Evolutionary conservation across 2,113 vertebrate species (phyloP).

Genomic region (Xyliphius kryptos): DNA sequence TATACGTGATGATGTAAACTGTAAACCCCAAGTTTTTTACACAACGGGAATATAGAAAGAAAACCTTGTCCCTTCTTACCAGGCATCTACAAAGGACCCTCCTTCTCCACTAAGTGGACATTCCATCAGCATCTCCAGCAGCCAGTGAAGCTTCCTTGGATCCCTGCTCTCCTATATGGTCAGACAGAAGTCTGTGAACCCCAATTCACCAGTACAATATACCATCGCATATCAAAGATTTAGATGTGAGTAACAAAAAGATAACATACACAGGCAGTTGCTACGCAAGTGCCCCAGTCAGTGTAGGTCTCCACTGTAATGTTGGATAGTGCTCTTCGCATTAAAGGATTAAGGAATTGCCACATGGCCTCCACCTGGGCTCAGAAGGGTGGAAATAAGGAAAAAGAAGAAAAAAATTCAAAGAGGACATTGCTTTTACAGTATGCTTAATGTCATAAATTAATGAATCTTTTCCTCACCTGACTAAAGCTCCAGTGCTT

Average conservation of each 20-base stretch:
- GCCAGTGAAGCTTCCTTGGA: slow-evolving; percentile 90
- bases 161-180: slow-evolving; percentile 84
- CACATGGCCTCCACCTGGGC: slow-evolving; percentile 90
- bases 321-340: slow-evolving; percentile 82
- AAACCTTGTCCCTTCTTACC: too few species aligned
- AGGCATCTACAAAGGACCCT: slow-evolving; percentile 91
- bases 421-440: neutral
- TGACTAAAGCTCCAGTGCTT: slow-evolving; percentile 96
- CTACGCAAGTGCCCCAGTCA: slow-evolving; percentile 94
- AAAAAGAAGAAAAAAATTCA: neutral
- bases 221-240: slow-evolving; percentile 2
- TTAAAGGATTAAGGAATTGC: slow-evolving; percentile 81
- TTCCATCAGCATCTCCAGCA: slow-evolving; percentile 91
- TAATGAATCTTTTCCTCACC: too few species aligned
- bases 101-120: slow-evolving; percentile 88
- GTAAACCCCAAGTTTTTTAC: too few species aligned
- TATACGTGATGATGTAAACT: too few species aligned
- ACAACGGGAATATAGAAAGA: too few species aligned
- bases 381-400: too few species aligned
- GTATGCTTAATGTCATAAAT: too few species aligned
- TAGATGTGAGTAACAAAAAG: neutral
- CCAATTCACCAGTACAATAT: too few species aligned
- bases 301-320: slow-evolving; percentile 91
- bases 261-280: slow-evolving; percentile 86
- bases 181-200: too few species aligned